These are phyloP conservation scores for Xylocopa sonorina DNA, from an alignment of 1,140 invertebrate species.

Conservation along the genomic window DNA sequence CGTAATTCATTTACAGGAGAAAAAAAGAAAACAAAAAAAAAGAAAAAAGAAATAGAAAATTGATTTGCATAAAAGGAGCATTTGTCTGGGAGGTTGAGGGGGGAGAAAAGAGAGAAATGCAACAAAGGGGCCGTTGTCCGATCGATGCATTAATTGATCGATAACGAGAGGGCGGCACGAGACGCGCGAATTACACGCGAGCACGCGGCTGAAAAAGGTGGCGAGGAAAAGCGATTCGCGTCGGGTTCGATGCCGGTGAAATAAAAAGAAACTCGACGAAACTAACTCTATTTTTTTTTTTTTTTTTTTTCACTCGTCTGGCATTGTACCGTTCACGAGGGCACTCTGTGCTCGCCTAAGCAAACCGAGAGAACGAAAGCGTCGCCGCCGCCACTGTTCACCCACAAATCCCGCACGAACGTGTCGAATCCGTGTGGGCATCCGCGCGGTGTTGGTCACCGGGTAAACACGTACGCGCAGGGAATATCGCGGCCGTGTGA, in stretches of 20 bases:
- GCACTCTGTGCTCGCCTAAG: slow-evolving; percentile 42
- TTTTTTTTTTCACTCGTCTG: slow-evolving; percentile 15
- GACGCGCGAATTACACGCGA: neutral
- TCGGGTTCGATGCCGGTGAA: neutral
- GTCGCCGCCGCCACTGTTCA: slow-evolving; percentile 48
- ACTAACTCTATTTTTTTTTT: too few relatives aligned
- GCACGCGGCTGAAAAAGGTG: neutral
- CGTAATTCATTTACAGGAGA: neutral
- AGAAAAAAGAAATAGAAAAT: neutral
- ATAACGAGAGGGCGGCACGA: neutral
- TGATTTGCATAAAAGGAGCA: too few relatives aligned
- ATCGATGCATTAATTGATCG: slow-evolving; percentile 11
- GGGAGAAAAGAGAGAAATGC: too few relatives aligned
- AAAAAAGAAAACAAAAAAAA: neutral
- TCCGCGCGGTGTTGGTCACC: slow-evolving; percentile 36
- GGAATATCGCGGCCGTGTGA: slow-evolving; percentile 42
- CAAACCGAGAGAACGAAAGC: slow-evolving; percentile 52
- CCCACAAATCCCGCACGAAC: slow-evolving; percentile 43
- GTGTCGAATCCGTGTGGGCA: neutral
- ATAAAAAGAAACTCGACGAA: slow-evolving; percentile 29
- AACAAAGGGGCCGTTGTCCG: neutral
- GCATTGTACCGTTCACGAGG: slow-evolving; percentile 31
- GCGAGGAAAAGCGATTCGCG: slow-evolving; percentile 13
- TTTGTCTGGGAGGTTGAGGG: too few relatives aligned
- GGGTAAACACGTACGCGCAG: slow-evolving; percentile 47